Percentiles rank a stretch among this genome's conserved stretches.
These are phyloP conservation scores for Fulica atra DNA, from an alignment of 2,113 vertebrate species.

Conservation along the genomic window DNA sequence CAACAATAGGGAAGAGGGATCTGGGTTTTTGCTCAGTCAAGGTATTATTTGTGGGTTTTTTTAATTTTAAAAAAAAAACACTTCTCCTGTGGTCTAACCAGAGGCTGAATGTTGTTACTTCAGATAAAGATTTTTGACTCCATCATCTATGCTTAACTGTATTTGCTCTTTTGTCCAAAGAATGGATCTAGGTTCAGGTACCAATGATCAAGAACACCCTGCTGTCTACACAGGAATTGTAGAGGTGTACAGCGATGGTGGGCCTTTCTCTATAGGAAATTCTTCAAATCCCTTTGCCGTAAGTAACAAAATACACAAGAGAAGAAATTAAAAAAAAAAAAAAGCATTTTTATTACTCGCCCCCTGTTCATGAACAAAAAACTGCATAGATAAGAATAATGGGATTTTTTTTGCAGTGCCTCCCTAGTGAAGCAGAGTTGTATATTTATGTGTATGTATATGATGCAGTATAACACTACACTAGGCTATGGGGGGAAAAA, in stretches of 20 bases:
- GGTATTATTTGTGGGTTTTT: not conserved
- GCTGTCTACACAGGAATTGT: rapidly evolving
- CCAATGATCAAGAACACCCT: not conserved
- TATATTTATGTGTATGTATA: not conserved
- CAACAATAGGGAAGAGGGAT: not conserved
- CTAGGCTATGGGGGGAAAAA: not conserved
- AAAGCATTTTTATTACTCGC: not conserved
- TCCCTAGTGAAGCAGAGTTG: not conserved
- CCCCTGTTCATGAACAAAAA: not conserved
- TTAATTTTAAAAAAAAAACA: not conserved
- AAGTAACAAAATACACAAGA: not conserved
- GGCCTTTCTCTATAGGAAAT: not conserved
- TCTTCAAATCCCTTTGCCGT: not conserved
- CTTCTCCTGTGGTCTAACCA: not conserved
- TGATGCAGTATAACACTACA: not conserved
- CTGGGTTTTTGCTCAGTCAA: not conserved
- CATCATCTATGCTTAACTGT: not conserved
- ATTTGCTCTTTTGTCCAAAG: not conserved
- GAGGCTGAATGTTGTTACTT: not conserved
- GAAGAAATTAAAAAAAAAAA: not conserved
- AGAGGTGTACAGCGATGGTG: not conserved
- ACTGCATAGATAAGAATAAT: not conserved
- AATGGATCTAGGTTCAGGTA: not conserved
- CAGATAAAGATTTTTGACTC: not conserved
- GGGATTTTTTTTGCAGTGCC: not conserved